phyloP scores from a whole-genome alignment of 2,113 vertebrate species.

The Lethenteron reissneri region DNA sequence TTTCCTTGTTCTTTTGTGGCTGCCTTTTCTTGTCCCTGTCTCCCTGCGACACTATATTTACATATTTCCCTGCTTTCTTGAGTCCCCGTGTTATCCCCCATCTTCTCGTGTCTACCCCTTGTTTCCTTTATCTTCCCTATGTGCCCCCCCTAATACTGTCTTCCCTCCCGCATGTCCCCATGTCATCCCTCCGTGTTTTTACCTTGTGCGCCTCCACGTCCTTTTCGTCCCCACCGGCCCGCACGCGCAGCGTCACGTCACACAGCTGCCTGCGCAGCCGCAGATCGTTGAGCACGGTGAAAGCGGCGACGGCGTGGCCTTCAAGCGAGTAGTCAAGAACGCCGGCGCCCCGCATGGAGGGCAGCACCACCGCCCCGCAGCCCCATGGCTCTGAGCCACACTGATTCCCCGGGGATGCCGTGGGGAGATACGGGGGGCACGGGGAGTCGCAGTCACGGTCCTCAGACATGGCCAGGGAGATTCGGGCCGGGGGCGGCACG shows the following conservation, averaged over 20 bases:
- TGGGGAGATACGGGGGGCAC: not conserved
- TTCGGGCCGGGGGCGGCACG: not conserved
- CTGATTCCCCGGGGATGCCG: slow-evolving; percentile 9
- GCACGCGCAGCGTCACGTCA: slow-evolving; percentile 56
- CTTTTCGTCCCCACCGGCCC: not conserved
- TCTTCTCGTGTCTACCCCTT: no score
- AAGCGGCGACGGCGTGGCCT: slow-evolving; percentile 59
- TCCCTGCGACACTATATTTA: no score
- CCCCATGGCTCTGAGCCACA: slow-evolving; percentile 27
- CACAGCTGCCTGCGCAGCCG: slow-evolving; percentile 52
- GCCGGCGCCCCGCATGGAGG: slow-evolving; percentile 47
- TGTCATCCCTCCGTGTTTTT: not conserved
- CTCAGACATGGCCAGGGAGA: no score
- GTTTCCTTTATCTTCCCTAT: not conserved
- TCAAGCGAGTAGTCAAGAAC: slow-evolving; percentile 64
- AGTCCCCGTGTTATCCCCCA: no score
- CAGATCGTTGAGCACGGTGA: slow-evolving; percentile 74
- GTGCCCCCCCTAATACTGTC: not conserved
- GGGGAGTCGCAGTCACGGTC: slow-evolving; percentile 2
- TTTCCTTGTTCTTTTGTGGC: no score
- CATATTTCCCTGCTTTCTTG: no score
- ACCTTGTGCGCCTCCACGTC: not conserved
- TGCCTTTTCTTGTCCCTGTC: no score
- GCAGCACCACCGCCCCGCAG: slow-evolving; percentile 70
- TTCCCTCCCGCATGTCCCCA: not conserved